Evolutionary conservation across 1,140 invertebrate species (phyloP), one percentile per base, ranked within the genome.

Genomic region (Epicauta chinensis): DNA sequence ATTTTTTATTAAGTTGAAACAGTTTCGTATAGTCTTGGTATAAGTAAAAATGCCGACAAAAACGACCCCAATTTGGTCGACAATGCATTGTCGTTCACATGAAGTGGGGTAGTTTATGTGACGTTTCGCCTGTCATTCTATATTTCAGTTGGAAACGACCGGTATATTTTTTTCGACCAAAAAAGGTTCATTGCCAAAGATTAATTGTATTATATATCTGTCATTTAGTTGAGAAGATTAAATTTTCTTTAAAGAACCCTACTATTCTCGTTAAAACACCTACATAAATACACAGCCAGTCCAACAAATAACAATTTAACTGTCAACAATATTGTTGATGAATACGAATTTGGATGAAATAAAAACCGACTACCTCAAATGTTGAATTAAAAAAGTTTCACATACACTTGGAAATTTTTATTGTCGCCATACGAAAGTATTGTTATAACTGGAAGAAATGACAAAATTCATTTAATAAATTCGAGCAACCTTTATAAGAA

Each of bases 181-280:
- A 47, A 47, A 37, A 38, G 45, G 34, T 38, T 16, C 45, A 37
- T 47, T 47, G 45, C 35, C 46, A 40, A 49, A 49, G 46, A 49
- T 49, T 49, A 49, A 49, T 49, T 49, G 46, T 35, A 49, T 49
- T 49, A 49, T 49, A 49, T 49, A 49, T 49, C 46, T 49, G 46
- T 49, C 46, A 40, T 49, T 49, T 49, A 23, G 16, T 49, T 43
- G 12, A 38, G 34, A 49, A 49, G 46, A 49, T 49, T 49, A 49
- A 49, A 49, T 49, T 49, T 47, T 49, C 36, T 49, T 49, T 47
- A 47, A 47, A 47, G 45, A 38, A 47, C 45, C 45, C 14, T 37
- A 37, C 45, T 14, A 38, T 47, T 38, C 45, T 47, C 37, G 35
- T 47, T 23, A 38, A 47, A 47, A 47, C 45, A 47, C 45, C 45